A percentile compares a stretch with the other conserved stretches of the same genome.
These are phyloP conservation scores for Oreocharis arfaki DNA, from an alignment of 2,113 vertebrate species.

Conservation along the genomic window DNA sequence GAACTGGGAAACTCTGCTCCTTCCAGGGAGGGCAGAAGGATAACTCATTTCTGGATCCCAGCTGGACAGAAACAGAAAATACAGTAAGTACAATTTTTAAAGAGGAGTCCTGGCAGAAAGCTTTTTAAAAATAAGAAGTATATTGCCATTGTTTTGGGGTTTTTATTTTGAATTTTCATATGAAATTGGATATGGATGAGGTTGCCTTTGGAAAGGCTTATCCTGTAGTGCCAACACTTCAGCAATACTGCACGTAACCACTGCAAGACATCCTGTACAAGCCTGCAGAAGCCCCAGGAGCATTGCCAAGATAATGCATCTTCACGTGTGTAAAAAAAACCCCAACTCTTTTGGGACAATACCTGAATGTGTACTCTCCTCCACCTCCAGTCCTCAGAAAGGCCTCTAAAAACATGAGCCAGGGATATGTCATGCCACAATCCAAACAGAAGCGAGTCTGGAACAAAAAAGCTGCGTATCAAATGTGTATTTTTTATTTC, in stretches of 20 bases:
- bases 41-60: neutral
- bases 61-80: neutral
- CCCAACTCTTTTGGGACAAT: neutral
- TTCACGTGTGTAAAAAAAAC: neutral
- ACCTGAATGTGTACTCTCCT: neutral
- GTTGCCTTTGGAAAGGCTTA: neutral
- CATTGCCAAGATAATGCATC: neutral
- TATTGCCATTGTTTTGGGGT: neutral
- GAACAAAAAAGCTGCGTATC: neutral
- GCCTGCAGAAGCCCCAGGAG: neutral
- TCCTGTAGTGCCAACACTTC: neutral
- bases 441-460: slow-evolving; percentile 11
- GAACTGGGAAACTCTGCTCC: neutral
- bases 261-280: neutral
- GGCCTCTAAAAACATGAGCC: neutral
- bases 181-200: neutral
- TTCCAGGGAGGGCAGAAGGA: neutral
- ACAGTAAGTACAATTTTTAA: neutral
- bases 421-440: neutral
- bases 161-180: neutral
- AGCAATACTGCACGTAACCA: neutral
- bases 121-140: neutral
- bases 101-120: neutral
- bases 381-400: neutral
- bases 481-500: neutral